Conservation (phyloP, 2,888 invertebrate genomes). For the Lutraria lutraria region DNA sequence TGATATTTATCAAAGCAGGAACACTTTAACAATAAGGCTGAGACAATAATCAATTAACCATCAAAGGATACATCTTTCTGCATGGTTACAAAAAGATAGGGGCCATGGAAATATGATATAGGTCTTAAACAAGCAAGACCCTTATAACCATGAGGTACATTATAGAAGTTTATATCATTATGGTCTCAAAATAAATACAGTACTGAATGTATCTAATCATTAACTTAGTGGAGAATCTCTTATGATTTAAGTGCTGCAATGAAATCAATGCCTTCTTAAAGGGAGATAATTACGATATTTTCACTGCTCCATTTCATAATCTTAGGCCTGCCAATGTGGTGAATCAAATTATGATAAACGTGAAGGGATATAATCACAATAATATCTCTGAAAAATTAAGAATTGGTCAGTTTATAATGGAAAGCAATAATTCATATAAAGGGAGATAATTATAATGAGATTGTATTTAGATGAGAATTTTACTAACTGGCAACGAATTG, state of each 20-base stretch:
- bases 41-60: background rate
- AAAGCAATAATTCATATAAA: too few species aligned
- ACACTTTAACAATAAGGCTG: background rate
- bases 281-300: too few species aligned
- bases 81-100: constrained; percentile 2
- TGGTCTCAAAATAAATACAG: background rate
- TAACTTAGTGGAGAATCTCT: background rate
- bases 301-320: too few species aligned
- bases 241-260: background rate
- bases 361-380: too few species aligned
- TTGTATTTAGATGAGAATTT: background rate
- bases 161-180: background rate
- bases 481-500: background rate
- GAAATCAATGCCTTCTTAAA: background rate
- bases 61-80: constrained; percentile 9
- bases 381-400: too few species aligned
- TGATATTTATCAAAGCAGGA: background rate
- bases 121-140: background rate
- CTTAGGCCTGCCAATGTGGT: too few species aligned
- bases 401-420: too few species aligned
- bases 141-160: background rate
- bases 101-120: background rate
- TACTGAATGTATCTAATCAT: background rate
- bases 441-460: too few species aligned
- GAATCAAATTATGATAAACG: too few species aligned